Percentiles rank a stretch among this genome's conserved stretches.
These are phyloP conservation scores for Notothenia rossii DNA, from an alignment of 2,113 vertebrate genomes.

Conservation along the genomic window DNA sequence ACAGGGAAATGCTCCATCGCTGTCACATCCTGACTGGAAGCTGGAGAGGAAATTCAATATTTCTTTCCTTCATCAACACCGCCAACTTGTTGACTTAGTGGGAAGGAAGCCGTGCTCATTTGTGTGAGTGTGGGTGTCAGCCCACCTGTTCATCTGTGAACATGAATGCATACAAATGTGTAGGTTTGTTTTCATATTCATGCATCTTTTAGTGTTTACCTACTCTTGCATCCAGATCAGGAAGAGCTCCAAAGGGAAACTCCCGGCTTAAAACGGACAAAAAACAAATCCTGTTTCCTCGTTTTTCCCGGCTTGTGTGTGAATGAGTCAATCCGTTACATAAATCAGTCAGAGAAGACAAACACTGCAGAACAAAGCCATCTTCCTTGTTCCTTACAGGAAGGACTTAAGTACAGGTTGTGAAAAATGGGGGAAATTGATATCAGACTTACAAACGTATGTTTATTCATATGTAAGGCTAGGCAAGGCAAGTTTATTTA, in stretches of 20 bases:
- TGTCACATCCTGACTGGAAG: slow-evolving; percentile 72
- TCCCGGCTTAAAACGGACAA: slow-evolving; percentile 27
- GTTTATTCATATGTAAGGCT: neutral
- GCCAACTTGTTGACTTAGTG: slow-evolving; percentile 63
- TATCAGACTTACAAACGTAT: neutral
- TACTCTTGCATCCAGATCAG: slow-evolving; percentile 31
- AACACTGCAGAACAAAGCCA: slow-evolving; percentile 46
- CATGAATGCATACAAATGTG: neutral
- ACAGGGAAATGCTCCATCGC: slow-evolving; percentile 52
- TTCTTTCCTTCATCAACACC: slow-evolving; percentile 16
- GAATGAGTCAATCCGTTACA: slow-evolving; percentile 43
- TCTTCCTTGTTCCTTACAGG: slow-evolving; percentile 45
- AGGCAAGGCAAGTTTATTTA: too few species aligned
- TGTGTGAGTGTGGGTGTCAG: slow-evolving; percentile 19
- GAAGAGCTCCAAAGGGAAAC: slow-evolving; percentile 37
- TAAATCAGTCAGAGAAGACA: slow-evolving; percentile 56
- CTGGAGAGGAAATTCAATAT: slow-evolving; percentile 37
- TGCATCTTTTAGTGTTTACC: slow-evolving; percentile 24
- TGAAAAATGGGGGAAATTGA: neutral
- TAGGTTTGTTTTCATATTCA: slow-evolving; percentile 13
- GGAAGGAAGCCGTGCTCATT: slow-evolving; percentile 53
- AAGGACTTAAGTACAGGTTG: slow-evolving; percentile 9
- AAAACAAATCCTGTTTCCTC: slow-evolving; percentile 66
- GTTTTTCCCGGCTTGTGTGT: slow-evolving; percentile 22
- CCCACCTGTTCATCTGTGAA: slow-evolving; percentile 34